Evolutionary conservation across 1,140 invertebrate species (phyloP), one percentile per base, ranked within the genome.

Genomic region (Diorhabda sublineata): DNA sequence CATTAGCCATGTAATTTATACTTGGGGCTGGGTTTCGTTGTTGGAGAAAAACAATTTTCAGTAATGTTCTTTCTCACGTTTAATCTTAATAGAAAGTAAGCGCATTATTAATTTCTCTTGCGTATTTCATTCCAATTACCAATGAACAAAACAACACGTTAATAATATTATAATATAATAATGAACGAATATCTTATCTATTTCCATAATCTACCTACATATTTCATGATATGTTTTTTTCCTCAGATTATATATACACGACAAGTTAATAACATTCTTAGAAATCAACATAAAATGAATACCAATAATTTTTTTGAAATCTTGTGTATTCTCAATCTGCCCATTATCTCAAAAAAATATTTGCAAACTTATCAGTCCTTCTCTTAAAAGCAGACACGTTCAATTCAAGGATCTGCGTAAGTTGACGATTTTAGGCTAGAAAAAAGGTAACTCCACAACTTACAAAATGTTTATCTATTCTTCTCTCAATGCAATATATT

Each of bases 1-100:
- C 45, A 47, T 62, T 62, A 62, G 8, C 43, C n/a, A 44, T 3
- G 43, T 62, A 44, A 62, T 62, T 62, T 44, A 8, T 44, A 43
- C 61, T 45, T 7, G 44, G 61, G 44, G 61, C 42, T 58, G 56
- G 64, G 45, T 26, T 47, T 42, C 5, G n/a, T 57, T 4, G 64
- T 52, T 4, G 47, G 47, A 6, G 47, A 52, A 52, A 52, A 52
- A 52, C 47, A 52, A 52, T 52, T 52, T 52, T 52, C 47, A 8
- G 47, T 8, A 52, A 52, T 52, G 47, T 52, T 52, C 47, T 52
- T 52, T 52, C 47, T 52, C 47, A 52, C 47, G 47, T 52, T 52
- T 52, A 52, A 52, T 52, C n/a, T 52, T 52, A 52, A 52, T 52
- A 52, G 47, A 52, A 52, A 52, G 6, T 52, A n/a, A 52, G 47